Evolutionary conservation across 2,888 invertebrate genomes (phyloP).

Genomic region (Chymomyza amoena): DNA sequence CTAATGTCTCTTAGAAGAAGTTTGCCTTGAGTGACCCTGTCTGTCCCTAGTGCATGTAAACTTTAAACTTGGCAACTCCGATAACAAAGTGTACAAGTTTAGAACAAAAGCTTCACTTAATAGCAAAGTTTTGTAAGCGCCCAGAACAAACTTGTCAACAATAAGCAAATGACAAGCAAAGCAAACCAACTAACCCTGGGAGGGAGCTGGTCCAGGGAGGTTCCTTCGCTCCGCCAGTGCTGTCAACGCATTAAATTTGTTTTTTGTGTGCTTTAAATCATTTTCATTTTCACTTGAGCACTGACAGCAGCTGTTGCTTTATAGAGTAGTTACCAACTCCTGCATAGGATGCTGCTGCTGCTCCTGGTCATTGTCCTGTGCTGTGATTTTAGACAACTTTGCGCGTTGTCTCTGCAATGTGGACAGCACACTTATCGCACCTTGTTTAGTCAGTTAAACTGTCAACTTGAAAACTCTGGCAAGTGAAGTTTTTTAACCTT

Average conservation of each 20-base stretch:
- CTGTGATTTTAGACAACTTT: conserved; percentile 50
- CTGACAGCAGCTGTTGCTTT: conserved; percentile 57
- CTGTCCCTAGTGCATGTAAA: conserved; percentile 28
- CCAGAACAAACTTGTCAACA: conserved; percentile 29
- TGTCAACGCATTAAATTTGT: neutral
- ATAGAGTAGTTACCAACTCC: neutral
- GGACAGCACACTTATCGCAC: conserved; percentile 65
- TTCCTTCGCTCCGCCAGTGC: conserved; percentile 25
- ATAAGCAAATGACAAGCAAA: conserved; percentile 15
- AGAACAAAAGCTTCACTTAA: neutral
- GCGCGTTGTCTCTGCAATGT: neutral
- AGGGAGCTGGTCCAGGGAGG: neutral
- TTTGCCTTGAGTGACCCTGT: neutral
- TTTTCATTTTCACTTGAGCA: conserved; percentile 61
- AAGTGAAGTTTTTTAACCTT: conserved; percentile 43
- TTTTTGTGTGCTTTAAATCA: conserved; percentile 66
- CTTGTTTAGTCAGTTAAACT: conserved; percentile 73
- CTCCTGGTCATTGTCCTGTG: conserved; percentile 65
- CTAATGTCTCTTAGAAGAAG: neutral
- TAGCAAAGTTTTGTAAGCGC: conserved; percentile 8
- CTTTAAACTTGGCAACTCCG: conserved; percentile 42
- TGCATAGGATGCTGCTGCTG: neutral
- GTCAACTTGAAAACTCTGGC: conserved; percentile 47
- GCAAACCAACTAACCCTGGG: neutral
- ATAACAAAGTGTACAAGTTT: conserved; percentile 11